These are phyloP conservation scores for Lycia hirtaria DNA, from an alignment of 2,888 invertebrate species.

Conservation along the genomic window DNA sequence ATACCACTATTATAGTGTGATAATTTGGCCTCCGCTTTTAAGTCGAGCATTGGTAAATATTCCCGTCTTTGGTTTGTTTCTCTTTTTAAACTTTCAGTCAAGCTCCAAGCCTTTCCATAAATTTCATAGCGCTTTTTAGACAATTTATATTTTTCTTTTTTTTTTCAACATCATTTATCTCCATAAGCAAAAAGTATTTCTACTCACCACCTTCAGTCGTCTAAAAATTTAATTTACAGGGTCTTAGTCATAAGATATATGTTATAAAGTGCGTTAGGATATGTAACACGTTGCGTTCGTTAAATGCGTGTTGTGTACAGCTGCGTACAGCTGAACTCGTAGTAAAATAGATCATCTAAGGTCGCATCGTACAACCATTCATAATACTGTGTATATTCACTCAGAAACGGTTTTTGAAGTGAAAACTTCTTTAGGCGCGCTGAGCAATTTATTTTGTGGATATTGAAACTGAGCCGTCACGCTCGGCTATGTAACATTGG, in stretches of 20 bases:
- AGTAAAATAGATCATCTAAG: slow-evolving; percentile 32
- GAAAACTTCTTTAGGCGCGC: background rate
- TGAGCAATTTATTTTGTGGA: no score
- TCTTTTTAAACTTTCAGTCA: background rate
- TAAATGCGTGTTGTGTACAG: slow-evolving; percentile 34
- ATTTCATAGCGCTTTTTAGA: background rate
- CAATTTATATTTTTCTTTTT: background rate
- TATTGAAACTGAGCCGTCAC: no score
- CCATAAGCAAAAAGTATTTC: no score
- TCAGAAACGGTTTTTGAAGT: background rate
- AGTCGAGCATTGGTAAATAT: background rate
- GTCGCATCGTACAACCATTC: slow-evolving; percentile 29
- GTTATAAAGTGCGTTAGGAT: slow-evolving; percentile 36
- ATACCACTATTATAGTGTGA: background rate
- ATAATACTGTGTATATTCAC: slow-evolving; percentile 23
- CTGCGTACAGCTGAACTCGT: slow-evolving; percentile 16
- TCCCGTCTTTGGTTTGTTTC: slow-evolving; percentile 3
- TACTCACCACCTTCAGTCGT: no score
- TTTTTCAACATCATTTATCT: background rate
- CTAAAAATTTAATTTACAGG: no score
- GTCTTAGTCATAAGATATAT: slow-evolving; percentile 19
- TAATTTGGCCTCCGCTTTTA: background rate
- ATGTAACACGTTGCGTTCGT: slow-evolving; percentile 41
- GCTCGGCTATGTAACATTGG: no score
- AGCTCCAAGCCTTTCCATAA: background rate